Conservation (phyloP, 1,140 invertebrate species). For the Ceratosolen fusciceps region DNA sequence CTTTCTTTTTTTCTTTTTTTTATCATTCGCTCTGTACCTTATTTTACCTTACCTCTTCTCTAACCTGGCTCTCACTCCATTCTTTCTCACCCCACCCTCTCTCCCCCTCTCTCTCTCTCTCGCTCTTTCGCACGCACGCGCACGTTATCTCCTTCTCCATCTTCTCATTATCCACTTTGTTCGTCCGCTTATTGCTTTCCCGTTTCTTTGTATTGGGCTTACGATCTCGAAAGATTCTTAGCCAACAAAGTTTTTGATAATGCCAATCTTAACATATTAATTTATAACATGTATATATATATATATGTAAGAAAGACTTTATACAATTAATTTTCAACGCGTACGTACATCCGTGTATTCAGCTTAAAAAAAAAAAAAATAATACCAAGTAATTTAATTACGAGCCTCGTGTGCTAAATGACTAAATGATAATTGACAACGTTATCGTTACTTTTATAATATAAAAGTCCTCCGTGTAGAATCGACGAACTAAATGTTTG, state of each 20-base stretch:
- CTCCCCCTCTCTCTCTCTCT: not conserved
- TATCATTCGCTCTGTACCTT: not conserved
- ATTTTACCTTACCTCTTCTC: constrained; percentile 13
- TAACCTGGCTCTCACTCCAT: constrained; percentile 2
- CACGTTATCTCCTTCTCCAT: too few species aligned
- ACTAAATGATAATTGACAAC: not conserved
- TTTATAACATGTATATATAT: not conserved
- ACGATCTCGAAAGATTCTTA: not conserved
- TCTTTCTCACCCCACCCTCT: not conserved
- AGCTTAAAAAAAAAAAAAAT: not conserved
- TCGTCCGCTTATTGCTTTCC: not conserved
- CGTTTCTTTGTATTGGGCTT: constrained; percentile 21
- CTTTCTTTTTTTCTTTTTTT: constrained; percentile 3
- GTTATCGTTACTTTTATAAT: not conserved
- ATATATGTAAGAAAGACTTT: not conserved
- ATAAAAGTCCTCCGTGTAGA: not conserved
- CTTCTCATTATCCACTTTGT: too few species aligned
- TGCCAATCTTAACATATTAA: not conserved
- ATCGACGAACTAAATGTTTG: not conserved
- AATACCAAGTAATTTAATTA: not conserved
- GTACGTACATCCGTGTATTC: not conserved
- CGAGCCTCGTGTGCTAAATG: not conserved
- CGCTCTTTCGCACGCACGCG: not conserved
- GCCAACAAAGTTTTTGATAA: constrained; percentile 30
- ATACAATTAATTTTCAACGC: not conserved